Percentiles rank a stretch among this genome's conserved stretches.
These are phyloP conservation scores for Oryzias celebensis DNA, from an alignment of 2,113 vertebrate species.

Conservation along the genomic window DNA sequence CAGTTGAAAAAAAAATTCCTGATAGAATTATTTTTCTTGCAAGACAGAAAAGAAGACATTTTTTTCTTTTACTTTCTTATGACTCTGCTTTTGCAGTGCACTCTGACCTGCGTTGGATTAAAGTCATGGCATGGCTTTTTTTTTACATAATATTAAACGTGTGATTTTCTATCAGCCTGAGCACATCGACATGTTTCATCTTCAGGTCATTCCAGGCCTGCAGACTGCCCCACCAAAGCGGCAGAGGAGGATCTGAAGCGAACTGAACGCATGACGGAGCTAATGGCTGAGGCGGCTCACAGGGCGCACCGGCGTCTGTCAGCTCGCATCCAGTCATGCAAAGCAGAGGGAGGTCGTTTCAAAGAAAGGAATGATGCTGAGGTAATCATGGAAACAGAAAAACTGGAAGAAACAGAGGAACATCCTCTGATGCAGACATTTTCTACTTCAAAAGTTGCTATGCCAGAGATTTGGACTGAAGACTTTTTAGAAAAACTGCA, in stretches of 20 bases:
- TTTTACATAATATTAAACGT: too few species aligned
- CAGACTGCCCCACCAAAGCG: conserved; percentile 15
- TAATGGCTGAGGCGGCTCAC: conserved; percentile 37
- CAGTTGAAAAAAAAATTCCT: too few species aligned
- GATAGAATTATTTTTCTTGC: too few species aligned
- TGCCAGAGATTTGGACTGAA: neutral
- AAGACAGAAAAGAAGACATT: too few species aligned
- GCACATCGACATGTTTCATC: conserved; percentile 1
- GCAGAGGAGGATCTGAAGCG: conserved; percentile 17
- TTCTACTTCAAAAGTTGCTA: neutral
- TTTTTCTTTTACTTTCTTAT: too few species aligned
- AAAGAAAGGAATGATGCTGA: neutral
- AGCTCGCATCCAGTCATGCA: conserved; percentile 49
- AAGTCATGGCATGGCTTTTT: too few species aligned
- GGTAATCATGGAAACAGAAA: neutral
- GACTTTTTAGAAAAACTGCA: neutral
- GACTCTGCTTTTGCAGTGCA: too few species aligned
- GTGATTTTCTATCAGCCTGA: conserved; percentile 10
- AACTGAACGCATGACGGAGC: conserved; percentile 41
- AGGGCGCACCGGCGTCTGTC: conserved; percentile 42
- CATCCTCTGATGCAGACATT: neutral
- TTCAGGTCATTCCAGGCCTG: conserved; percentile 5
- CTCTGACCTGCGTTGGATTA: too few species aligned
- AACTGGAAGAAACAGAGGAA: neutral
- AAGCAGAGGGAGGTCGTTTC: neutral